Conservation (phyloP, 2,888 invertebrate species). For the Drosophila fungiperda region DNA sequence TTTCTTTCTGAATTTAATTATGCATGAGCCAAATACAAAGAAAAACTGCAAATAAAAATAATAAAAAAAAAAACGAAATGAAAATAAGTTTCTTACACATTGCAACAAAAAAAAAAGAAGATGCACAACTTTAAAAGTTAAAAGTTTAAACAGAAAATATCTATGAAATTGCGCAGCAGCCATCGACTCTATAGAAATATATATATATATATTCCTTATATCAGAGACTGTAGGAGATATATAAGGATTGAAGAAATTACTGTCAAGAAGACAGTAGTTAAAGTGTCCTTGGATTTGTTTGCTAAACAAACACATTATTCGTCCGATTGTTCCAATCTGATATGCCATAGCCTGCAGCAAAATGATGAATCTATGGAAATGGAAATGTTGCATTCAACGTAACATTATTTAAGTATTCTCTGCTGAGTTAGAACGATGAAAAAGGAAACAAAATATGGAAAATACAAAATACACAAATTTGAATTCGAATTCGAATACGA, state of each 20-base stretch:
- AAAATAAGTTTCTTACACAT: slow-evolving; percentile 11
- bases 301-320: not conserved
- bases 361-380: not conserved
- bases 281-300: not conserved
- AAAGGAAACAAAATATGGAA: not conserved
- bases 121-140: slow-evolving; percentile 10
- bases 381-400: not conserved
- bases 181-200: not conserved
- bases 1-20: slow-evolving; percentile 73
- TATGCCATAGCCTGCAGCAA: not conserved
- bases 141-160: slow-evolving; percentile 33
- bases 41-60: slow-evolving; percentile 1
- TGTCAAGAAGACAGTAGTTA: not conserved
- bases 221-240: not conserved
- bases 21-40: slow-evolving; percentile 56
- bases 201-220: not conserved
- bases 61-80: not conserved
- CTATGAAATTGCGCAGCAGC: slow-evolving; percentile 5
- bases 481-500: not conserved
- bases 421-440: not conserved
- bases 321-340: not conserved
- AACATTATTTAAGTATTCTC: not conserved
- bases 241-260: not conserved
- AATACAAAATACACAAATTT: not conserved
- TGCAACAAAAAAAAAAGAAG: slow-evolving; percentile 14